Conservation (phyloP, 2,888 invertebrate genomes). For the Trissonchulus latispiculum region DNA sequence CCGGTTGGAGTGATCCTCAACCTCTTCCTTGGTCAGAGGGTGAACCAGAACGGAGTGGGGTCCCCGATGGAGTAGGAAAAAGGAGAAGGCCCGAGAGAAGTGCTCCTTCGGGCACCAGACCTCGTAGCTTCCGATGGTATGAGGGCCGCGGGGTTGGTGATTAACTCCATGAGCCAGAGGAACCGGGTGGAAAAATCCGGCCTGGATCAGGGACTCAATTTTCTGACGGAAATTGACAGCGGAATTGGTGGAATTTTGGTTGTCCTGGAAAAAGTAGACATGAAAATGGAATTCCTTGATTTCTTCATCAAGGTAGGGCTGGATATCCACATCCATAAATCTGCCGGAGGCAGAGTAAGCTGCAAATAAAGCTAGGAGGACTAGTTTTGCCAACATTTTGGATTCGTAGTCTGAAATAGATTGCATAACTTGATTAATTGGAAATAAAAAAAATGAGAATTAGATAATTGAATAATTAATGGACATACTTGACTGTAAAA, state of each 20-base stretch:
- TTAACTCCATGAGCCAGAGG: not conserved
- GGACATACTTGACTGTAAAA: too few species aligned
- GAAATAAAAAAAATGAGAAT: too few species aligned
- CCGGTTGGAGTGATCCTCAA: constrained; percentile 21
- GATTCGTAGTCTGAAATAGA: too few species aligned
- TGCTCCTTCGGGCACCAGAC: constrained; percentile 15
- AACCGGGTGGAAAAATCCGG: constrained; percentile 12
- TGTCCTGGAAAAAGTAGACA: constrained; percentile 12
- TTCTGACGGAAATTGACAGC: not conserved
- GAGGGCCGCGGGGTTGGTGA: constrained; percentile 19
- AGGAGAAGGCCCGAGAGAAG: constrained; percentile 16
- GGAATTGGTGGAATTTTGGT: not conserved
- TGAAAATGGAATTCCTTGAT: constrained; percentile 15
- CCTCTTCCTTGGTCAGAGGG: constrained; percentile 21
- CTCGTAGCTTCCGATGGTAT: constrained; percentile 21
- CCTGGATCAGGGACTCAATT: not conserved
- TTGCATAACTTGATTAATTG: too few species aligned
- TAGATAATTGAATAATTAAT: too few species aligned
- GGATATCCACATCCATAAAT: too few species aligned
- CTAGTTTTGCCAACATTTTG: too few species aligned
- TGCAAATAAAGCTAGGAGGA: too few species aligned
- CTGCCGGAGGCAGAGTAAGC: too few species aligned
- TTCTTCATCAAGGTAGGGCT: not conserved
- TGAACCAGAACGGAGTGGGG: constrained; percentile 22
- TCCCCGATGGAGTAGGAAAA: constrained; percentile 21